Evolutionary conservation across 64 coral and sea anemone genomes (phyloP).

Genomic region (Pocillopora verrucosa): DNA sequence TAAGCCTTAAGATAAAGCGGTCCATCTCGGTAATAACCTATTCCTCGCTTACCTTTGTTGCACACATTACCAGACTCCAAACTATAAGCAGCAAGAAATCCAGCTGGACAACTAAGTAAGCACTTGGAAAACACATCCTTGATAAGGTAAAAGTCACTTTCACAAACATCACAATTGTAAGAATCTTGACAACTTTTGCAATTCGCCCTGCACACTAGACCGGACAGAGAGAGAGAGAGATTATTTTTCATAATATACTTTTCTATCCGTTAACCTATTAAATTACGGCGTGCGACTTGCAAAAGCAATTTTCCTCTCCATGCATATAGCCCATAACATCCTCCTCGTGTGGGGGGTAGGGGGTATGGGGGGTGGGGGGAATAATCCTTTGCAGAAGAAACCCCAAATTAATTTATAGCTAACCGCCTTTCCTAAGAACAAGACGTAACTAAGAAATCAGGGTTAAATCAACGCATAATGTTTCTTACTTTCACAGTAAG

Average conservation of each 20-base stretch:
- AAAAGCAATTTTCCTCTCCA: no score
- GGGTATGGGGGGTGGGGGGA: no score
- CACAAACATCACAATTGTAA: slow-evolving; percentile 24
- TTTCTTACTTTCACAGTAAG: slow-evolving; percentile 11
- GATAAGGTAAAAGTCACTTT: background rate
- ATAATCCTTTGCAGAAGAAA: no score
- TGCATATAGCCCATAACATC: no score
- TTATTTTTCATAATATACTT: no score
- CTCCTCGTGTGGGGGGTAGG: no score
- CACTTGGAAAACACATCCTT: slow-evolving; percentile 22
- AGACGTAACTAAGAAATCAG: background rate
- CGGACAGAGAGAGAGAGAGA: no score
- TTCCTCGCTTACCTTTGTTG: background rate
- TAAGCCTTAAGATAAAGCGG: no score
- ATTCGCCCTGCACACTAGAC: background rate
- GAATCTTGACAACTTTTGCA: slow-evolving; percentile 24
- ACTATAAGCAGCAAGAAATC: background rate
- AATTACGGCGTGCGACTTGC: background rate
- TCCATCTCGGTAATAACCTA: no score
- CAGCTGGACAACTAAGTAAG: background rate
- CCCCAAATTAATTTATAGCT: no score
- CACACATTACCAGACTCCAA: background rate
- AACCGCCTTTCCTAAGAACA: no score
- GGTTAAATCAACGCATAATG: background rate
- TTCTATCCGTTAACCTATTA: background rate